phyloP scores from a whole-genome alignment of 2,797 vertebrate species.

The Neoniphon sammara region DNA sequence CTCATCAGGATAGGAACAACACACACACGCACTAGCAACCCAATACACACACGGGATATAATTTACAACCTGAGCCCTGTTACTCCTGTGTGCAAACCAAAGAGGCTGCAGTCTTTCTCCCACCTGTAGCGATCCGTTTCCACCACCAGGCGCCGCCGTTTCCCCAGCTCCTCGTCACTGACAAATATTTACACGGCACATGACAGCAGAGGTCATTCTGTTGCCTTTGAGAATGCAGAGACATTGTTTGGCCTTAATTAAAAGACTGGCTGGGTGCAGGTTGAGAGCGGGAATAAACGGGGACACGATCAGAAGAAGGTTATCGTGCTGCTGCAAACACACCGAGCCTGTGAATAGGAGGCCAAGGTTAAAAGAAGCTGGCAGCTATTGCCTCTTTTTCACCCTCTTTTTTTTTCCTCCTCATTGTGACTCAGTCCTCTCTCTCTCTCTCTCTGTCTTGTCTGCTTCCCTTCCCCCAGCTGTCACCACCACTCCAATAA shows the following conservation, averaged over 20 bases:
- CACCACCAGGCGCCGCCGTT: constrained; percentile 66
- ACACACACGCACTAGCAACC: not conserved
- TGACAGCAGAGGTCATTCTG: constrained; percentile 78
- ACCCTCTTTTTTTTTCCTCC: constrained; percentile 11
- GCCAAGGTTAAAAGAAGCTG: constrained; percentile 41
- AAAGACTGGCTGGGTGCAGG: constrained; percentile 9
- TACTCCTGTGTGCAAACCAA: not conserved
- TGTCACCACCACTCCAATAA: constrained; percentile 31
- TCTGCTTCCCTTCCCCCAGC: constrained; percentile 10
- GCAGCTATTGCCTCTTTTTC: constrained; percentile 8
- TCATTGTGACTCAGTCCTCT: constrained; percentile 41
- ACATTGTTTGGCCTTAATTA: constrained; percentile 28
- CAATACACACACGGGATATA: not conserved
- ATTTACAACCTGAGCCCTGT: too few relatives aligned
- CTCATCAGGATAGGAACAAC: too few relatives aligned
- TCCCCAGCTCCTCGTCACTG: constrained; percentile 10
- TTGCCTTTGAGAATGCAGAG: constrained; percentile 57
- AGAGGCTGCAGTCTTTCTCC: not conserved
- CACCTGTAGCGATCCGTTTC: not conserved
- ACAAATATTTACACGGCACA: constrained; percentile 37
- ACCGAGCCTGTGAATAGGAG: constrained; percentile 10
- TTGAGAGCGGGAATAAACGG: not conserved
- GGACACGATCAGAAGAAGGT: constrained; percentile 1
- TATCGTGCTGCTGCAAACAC: not conserved
- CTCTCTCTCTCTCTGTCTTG: not conserved